Conservation (phyloP, 2,113 vertebrate species). For the Pagrus major region DNA sequence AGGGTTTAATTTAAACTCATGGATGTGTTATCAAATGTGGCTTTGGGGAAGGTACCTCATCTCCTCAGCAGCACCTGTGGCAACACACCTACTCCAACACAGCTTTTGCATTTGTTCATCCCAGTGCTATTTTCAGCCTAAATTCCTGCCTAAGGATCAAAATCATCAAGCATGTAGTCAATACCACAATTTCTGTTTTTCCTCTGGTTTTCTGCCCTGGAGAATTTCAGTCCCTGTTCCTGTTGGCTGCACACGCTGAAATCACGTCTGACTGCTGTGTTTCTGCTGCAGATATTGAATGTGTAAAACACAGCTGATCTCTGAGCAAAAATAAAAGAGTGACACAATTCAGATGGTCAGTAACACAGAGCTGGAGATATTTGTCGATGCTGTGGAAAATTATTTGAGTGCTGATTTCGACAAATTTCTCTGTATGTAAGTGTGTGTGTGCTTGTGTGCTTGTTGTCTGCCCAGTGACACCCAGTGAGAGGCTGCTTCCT, state of each 20-base stretch:
- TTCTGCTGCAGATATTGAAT: background rate
- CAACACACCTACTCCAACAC: background rate
- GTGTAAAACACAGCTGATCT: background rate
- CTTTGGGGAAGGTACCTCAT: background rate
- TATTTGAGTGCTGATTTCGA: conserved; percentile 49
- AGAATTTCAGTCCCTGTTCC: background rate
- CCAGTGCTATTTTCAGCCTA: background rate
- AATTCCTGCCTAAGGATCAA: background rate
- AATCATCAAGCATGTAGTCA: background rate
- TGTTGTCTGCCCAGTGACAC: conserved; percentile 77
- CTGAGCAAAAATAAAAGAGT: conserved; percentile 7
- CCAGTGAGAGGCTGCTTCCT: conserved; percentile 65
- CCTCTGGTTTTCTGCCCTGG: background rate
- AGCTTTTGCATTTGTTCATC: background rate
- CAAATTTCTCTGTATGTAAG: conserved; percentile 48
- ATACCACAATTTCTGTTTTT: background rate
- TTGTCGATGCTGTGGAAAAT: conserved; percentile 38
- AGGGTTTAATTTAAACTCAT: background rate
- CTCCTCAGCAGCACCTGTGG: background rate
- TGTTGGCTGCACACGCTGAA: conserved; percentile 4
- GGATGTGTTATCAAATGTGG: background rate
- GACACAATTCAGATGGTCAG: conserved; percentile 29
- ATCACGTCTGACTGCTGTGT: conserved; percentile 24
- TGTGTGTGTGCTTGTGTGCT: conserved; percentile 16
- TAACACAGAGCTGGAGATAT: conserved; percentile 16